phyloP scores from a whole-genome alignment of 2,888 invertebrate genomes.

The Synanthedon myopaeformis region DNA sequence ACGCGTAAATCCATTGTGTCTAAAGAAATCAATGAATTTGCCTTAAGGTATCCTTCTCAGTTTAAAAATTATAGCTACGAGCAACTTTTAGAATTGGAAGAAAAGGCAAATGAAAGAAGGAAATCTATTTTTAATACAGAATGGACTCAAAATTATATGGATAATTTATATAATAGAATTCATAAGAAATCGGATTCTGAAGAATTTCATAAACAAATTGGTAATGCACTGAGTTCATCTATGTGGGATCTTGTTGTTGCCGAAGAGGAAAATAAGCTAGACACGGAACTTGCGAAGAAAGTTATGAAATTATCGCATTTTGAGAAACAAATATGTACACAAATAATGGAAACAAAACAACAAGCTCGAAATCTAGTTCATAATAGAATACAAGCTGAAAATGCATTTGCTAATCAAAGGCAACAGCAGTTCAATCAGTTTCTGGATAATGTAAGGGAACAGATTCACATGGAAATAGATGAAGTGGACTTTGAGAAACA shows the following conservation, averaged over 20 bases:
- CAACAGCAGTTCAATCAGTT: constrained; percentile 59
- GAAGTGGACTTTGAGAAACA: constrained; percentile 67
- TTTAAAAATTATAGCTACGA: constrained; percentile 51
- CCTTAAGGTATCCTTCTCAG: constrained; percentile 37
- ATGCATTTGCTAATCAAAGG: constrained; percentile 56
- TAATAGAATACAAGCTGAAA: constrained; percentile 64
- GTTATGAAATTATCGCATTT: constrained; percentile 73
- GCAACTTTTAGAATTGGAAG: constrained; percentile 39
- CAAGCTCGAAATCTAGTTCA: constrained; percentile 67
- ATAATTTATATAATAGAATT: constrained; percentile 54
- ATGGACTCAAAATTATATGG: constrained; percentile 60
- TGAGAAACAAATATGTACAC: constrained; percentile 75
- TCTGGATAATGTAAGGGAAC: constrained; percentile 50
- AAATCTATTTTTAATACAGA: constrained; percentile 36
- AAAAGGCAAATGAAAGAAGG: constrained; percentile 30
- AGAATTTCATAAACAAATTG: constrained; percentile 60
- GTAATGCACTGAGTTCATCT: constrained; percentile 53
- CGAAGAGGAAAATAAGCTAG: constrained; percentile 63
- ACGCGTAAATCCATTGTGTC: constrained; percentile 25
- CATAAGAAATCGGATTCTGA: constrained; percentile 46
- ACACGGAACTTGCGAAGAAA: constrained; percentile 63
- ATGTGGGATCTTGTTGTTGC: constrained; percentile 66
- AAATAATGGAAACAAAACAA: constrained; percentile 72
- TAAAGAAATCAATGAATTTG: constrained; percentile 45
- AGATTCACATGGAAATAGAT: constrained; percentile 50